Evolutionary conservation across 2,888 invertebrate genomes (phyloP), one percentile per base, ranked within the genome.

Genomic region (Metopia argyrocephala): DNA sequence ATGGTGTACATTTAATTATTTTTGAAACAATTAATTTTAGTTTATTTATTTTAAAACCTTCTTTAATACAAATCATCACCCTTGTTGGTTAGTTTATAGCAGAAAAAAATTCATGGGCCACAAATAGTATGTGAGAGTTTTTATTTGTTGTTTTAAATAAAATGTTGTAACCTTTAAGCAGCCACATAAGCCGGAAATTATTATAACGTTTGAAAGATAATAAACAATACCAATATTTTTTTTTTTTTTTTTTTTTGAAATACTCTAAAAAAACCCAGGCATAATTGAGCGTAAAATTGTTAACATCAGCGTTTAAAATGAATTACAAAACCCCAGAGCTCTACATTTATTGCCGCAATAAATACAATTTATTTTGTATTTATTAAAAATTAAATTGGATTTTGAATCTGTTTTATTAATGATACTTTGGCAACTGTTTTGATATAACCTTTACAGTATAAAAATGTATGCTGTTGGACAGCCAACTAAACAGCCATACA

Each of bases 211-310:
- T 56, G 50, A 61, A 56, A n/a, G n/a, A n/a, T n/a, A n/a, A 38
- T 2, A 12, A 71, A 56, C 48, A 65, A 59, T 52, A 61, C 61
- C 61, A 61, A 9, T 12, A 18, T 54, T 59, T 61, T 56, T 61
- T 70, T 71, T 71, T 66, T 57, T 38, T 5, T 15, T 9, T 27
- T 20, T 46, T n/a, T 2, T 15, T 9, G 28, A 6, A 18, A 12
- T 4, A 62, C 25, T 0, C 38, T 15, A 65, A 21, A 50, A 69
- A 68, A 76, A 54, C 15, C 15, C 38, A 3, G 15, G 15, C 54
- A 78, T 74, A 81, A 81, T 81, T 81, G 69, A 74, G 81, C 73
- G 78, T 74, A 48, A 81, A 81, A 81, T 76, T 81, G 69, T 69
- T 69, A 74, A 57, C 78, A 78, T 69, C 73, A 81, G 78, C 78